Evolutionary conservation across 92 coral and sea anemone genomes (phyloP), one percentile per base, ranked within the genome.

Genomic region (Palythoa caribaeorum): DNA sequence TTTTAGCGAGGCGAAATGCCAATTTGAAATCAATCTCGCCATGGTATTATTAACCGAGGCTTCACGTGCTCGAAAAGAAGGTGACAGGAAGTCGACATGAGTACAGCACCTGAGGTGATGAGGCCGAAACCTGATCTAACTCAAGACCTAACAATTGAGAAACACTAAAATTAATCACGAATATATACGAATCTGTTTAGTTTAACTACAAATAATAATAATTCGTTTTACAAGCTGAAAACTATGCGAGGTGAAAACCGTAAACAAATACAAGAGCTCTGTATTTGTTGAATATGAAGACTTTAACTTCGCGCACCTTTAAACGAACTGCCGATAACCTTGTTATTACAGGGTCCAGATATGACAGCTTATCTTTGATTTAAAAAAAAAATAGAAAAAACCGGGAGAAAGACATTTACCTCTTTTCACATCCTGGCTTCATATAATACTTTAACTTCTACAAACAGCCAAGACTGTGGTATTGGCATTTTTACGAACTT

Each of bases 31-130:
- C 86, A 66, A 68, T 81, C 73, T 66, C 40, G 55, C 59, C 20
- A 50, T 38, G 69, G 83, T 78, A 78, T 78, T 78, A 76, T 54
- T 78, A 78, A 78, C 83, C 51, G 83, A 60, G 74, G 17, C 40
- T 81, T 81, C 86, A 81, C 86, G 76, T 65, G 86, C 59, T 81
- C 8, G 8, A 10, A 17, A 53, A 38, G 51, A n/a, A 62, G 59
- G 79, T 87, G 84, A 55, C 72, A 66, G 68, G 80, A 88, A 62
- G 90, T 94, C 94, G 91, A 95, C 92, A 95, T 90, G 92, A 89
- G 92, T 86, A 89, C 91, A 93, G 90, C 98, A 95, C 98, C 92
- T 90, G 69, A 78, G 88, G 89, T 71, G 40, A 89, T 85, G 89
- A 57, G 81, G 60, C 83, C 71, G 91, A 86, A 80, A 92, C 86